A percentile compares a stretch with the other conserved stretches of the same genome.
phyloP scores from a whole-genome alignment of 2,888 invertebrate species.

The Acanthosepion lycidas region DNA sequence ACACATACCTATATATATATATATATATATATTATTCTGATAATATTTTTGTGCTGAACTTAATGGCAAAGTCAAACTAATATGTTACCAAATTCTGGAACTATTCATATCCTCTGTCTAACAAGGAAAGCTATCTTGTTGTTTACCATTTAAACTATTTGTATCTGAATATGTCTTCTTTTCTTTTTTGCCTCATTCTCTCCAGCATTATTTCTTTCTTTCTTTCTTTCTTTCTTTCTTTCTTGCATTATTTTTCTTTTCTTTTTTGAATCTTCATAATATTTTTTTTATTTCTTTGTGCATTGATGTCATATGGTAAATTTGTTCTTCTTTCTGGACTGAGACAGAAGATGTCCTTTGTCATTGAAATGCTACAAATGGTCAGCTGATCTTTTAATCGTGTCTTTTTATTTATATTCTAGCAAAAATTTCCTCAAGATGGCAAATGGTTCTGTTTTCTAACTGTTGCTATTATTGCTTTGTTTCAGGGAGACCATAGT shows the following conservation, averaged over 20 bases:
- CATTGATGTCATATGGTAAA: not conserved
- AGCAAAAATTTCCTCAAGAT: not conserved
- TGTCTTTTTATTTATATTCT: not conserved
- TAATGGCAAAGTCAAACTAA: too few relatives aligned
- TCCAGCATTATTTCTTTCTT: not conserved
- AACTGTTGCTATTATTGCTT: conserved; percentile 17
- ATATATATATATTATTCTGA: too few relatives aligned
- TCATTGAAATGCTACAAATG: not conserved
- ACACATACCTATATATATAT: too few relatives aligned
- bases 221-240: not conserved
- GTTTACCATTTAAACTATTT: not conserved
- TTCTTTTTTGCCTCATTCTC: too few relatives aligned
- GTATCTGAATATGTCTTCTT: not conserved
- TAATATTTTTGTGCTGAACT: too few relatives aligned
- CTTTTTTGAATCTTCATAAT: not conserved
- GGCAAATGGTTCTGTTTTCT: not conserved
- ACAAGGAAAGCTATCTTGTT: not conserved
- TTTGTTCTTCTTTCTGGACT: not conserved
- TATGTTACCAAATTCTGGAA: too few relatives aligned
- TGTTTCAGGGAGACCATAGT: conserved; percentile 75
- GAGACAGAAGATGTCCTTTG: not conserved
- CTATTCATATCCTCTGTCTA: not conserved
- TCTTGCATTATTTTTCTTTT: too few relatives aligned
- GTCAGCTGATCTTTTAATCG: not conserved
- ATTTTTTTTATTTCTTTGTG: not conserved